Evolutionary conservation across 1,140 invertebrate genomes (phyloP).

Genomic region (Teleogryllus occipitalis): DNA sequence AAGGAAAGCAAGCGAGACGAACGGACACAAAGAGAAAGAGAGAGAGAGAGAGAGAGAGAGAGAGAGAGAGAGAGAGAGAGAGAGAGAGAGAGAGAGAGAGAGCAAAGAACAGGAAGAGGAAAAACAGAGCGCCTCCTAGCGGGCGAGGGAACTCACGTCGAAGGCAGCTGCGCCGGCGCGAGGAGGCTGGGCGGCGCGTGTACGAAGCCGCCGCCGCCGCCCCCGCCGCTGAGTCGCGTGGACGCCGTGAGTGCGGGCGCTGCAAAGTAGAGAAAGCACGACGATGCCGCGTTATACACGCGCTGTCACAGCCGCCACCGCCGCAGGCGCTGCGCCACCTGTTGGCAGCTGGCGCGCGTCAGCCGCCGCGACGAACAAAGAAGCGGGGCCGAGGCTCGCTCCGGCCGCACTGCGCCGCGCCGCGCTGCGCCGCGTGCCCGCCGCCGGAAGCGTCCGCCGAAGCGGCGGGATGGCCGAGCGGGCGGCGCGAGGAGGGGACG

Average conservation of each 20-base stretch:
- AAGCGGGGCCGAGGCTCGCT: neutral
- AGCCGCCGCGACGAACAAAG: neutral
- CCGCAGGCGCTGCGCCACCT: neutral
- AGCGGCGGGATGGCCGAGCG: too few relatives aligned
- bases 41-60: neutral
- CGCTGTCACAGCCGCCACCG: neutral
- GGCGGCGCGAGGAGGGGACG: too few relatives aligned
- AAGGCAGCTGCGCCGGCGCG: neutral
- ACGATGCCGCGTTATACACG: too few relatives aligned
- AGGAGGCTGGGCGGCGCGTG: slow-evolving; percentile 14
- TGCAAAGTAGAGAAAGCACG: neutral
- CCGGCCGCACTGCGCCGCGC: neutral
- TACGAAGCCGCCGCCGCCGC: neutral
- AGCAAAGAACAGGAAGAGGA: neutral
- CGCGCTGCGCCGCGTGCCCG: neutral
- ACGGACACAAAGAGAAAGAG: neutral
- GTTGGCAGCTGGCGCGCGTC: neutral
- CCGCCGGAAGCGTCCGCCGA: too few relatives aligned
- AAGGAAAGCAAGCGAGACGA: slow-evolving; percentile 16
- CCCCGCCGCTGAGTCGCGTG: neutral
- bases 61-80: neutral
- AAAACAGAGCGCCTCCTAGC: neutral
- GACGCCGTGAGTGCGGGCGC: neutral
- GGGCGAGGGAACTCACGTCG: neutral
- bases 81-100: neutral